Evolutionary conservation across 2,888 invertebrate species (phyloP).

Genomic region (Temnothorax rugatulus): DNA sequence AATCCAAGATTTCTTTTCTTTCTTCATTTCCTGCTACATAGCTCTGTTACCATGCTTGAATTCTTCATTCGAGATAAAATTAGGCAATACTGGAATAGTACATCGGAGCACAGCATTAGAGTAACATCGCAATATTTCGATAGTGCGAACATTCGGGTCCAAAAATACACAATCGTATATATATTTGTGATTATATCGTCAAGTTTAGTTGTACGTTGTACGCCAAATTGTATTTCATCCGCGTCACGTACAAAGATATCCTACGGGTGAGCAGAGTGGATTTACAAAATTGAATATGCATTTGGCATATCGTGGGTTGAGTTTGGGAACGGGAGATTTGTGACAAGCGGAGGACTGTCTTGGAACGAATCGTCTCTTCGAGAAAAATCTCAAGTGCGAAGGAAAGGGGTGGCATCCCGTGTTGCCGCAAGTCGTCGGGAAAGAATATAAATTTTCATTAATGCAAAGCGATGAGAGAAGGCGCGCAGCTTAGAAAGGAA

Average conservation of each 20-base stretch:
- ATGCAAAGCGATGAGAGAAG: constrained; percentile 50
- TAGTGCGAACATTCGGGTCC: neutral
- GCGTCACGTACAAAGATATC: constrained; percentile 66
- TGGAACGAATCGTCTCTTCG: constrained; percentile 66
- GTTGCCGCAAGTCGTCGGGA: constrained; percentile 36
- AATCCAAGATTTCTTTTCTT: neutral
- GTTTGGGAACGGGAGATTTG: constrained; percentile 26
- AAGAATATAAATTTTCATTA: constrained; percentile 74
- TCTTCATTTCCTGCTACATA: neutral
- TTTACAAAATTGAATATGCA: constrained; percentile 78
- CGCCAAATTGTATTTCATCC: constrained; percentile 32
- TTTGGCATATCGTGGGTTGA: constrained; percentile 68
- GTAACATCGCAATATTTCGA: neutral
- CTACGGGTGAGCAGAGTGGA: constrained; percentile 65
- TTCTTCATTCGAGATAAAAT: constrained; percentile 12
- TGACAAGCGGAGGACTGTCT: constrained; percentile 55
- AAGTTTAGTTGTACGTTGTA: constrained; percentile 52
- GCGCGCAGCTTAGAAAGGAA: neutral
- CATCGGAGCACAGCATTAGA: neutral
- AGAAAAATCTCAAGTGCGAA: constrained; percentile 68
- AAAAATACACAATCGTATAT: constrained; percentile 34
- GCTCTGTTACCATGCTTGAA: neutral
- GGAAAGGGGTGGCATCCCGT: constrained; percentile 39
- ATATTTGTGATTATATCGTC: constrained; percentile 49
- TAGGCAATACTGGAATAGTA: constrained; percentile 24